Conservation (phyloP, 2,888 invertebrate species). For the Drosophila recens region DNA sequence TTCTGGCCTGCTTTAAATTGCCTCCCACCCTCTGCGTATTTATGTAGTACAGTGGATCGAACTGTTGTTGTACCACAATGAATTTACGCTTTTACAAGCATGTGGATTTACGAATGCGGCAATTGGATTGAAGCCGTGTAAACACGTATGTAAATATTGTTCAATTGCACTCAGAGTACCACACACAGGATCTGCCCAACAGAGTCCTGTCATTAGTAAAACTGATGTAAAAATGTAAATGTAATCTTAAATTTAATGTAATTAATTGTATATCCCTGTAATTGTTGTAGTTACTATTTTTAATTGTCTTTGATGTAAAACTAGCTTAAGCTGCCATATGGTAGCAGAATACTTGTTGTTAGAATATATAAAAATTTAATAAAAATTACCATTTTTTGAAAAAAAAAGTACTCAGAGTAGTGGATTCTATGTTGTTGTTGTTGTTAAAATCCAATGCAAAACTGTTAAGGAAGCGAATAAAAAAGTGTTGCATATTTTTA, state of each 20-base stretch:
- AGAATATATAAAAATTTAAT: too few species aligned
- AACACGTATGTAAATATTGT: not conserved
- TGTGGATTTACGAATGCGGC: conserved; percentile 23
- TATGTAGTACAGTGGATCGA: not conserved
- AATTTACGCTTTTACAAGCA: conserved; percentile 11
- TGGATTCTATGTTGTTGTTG: not conserved
- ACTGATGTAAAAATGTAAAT: too few species aligned
- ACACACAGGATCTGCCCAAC: too few species aligned
- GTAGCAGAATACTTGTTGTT: too few species aligned
- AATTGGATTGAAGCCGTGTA: conserved; percentile 5
- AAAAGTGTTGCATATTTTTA: not conserved
- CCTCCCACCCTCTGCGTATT: not conserved
- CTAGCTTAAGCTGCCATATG: too few species aligned
- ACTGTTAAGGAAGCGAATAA: not conserved
- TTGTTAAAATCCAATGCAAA: not conserved
- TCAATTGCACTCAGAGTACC: not conserved
- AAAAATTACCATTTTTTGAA: too few species aligned
- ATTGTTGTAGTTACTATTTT: too few species aligned
- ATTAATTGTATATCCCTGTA: too few species aligned
- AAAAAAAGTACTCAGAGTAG: not conserved
- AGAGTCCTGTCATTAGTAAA: too few species aligned
- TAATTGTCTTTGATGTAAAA: too few species aligned
- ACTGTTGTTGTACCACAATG: conserved; percentile 1
- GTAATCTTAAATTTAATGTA: too few species aligned
- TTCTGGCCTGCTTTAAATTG: not conserved